Evolutionary conservation across 2,888 invertebrate genomes (phyloP).

Genomic region (Branchellion lobata): DNA sequence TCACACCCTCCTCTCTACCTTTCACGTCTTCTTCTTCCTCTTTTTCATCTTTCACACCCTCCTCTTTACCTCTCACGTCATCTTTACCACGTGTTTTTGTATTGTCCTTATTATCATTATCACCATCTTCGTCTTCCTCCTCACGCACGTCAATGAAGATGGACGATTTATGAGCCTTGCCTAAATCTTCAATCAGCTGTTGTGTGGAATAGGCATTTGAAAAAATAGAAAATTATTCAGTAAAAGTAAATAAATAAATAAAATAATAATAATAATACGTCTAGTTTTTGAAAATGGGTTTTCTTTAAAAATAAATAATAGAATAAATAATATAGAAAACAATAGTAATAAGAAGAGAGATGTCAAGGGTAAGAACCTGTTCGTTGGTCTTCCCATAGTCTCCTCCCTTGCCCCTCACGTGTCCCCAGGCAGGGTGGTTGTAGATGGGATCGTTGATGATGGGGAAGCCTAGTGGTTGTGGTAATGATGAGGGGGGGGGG

Average conservation of each 20-base stretch:
- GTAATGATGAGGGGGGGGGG: background rate
- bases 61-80: background rate
- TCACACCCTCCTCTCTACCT: background rate
- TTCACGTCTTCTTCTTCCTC: background rate
- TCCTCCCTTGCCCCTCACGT: constrained; percentile 83
- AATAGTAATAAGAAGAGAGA: background rate
- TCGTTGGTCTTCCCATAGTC: constrained; percentile 84
- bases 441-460: constrained; percentile 96
- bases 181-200: background rate
- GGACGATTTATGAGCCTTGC: background rate
- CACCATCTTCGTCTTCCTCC: constrained; percentile 4
- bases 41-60: background rate
- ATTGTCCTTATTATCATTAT: constrained; percentile 57
- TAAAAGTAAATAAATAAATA: background rate
- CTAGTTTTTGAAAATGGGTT: too few species aligned
- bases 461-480: constrained; percentile 74
- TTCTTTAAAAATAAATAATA: background rate
- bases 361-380: constrained; percentile 63
- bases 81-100: too few species aligned
- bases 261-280: background rate
- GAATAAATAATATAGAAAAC: background rate
- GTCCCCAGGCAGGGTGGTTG: constrained; percentile 93
- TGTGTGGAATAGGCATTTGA: background rate
- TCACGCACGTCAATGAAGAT: background rate
- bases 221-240: background rate